Evolutionary conservation across 2,797 vertebrate species (phyloP), one percentile per base, ranked within the genome.

Genomic region (Sebastes wilsoni): DNA sequence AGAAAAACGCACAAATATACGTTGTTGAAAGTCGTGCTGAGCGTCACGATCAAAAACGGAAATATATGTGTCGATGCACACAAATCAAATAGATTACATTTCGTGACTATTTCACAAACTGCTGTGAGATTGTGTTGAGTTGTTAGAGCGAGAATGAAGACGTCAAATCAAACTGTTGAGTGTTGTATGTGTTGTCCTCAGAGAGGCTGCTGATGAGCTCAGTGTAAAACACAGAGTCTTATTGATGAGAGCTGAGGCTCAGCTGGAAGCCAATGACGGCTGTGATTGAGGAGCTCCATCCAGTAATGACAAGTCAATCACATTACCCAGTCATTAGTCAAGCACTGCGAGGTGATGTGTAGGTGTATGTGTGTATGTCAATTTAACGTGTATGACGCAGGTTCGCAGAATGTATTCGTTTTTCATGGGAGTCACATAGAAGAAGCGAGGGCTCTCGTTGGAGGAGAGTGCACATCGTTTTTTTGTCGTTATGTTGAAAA

Each of bases 281-380:
- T 28, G 25, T 55, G 36, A 85, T 73, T 56, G 66, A 79, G 16
- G n/a, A 71, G 65, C 34, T 81, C 13, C 16, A 66, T 34, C 80
- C 80, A 85, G 65, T 84, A 83, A 75, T 72, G 73, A 68, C 16
- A 36, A 66, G 34, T 54, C 56, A 85, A 79, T 84, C 68, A 64
- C 56, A 75, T 84, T 66, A 79, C 20, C 28, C 10, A 54, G 60
- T 77, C 38, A 70, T 77, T 84, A 80, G 73, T 62, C 59, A 60
- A 46, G 52, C 30, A 3, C 8, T 10, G 25, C 12, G 3, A 46
- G 49, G 3, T 10, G 11, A 18, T 62, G 79, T 68, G 79, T 69
- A n/a, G n/a, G 71, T 46, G 71, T 46, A 13, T 56, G 69, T 58
- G 73, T 42, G 59, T 38, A 12, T 64, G 72, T 56, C 30, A 18